Conservation (phyloP, 2,888 invertebrate genomes). For the Prosapia bicincta region DNA sequence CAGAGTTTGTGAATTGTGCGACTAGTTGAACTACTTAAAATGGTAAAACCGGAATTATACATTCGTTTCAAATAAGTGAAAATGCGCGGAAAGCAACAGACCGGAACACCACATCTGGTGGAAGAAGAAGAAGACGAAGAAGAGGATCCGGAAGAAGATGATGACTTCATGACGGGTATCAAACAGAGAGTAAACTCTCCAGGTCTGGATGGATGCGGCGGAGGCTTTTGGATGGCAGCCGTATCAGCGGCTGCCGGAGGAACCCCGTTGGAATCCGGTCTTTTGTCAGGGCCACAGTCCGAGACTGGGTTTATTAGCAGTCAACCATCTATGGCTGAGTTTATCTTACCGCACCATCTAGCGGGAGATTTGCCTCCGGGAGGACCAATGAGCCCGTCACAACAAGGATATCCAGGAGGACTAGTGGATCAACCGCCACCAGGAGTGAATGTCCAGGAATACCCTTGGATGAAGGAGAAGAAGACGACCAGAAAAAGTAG, state of each 20-base stretch:
- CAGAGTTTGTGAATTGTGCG: too few species aligned
- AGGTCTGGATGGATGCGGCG: conserved; percentile 26
- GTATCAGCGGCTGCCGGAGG: conserved; percentile 59
- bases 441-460: conserved; percentile 83
- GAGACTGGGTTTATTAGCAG: conserved; percentile 94
- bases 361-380: conserved; percentile 56
- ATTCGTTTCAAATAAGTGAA: not conserved
- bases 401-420: conserved; percentile 60
- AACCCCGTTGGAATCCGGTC: conserved; percentile 40
- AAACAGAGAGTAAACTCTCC: conserved; percentile 20
- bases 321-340: conserved; percentile 94
- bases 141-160: conserved; percentile 36
- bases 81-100: conserved; percentile 40
- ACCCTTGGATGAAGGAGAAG: conserved; percentile 98
- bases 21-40: not conserved
- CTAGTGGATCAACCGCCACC: conserved; percentile 49
- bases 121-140: conserved; percentile 40
- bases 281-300: conserved; percentile 47
- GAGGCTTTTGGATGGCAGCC: conserved; percentile 69
- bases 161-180: conserved; percentile 22
- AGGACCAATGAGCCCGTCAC: conserved; percentile 65
- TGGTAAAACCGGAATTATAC: not conserved
- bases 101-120: conserved; percentile 33
- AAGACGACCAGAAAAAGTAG: conserved; percentile 84
- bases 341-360: conserved; percentile 72